Percentiles rank a stretch among this genome's conserved stretches.
These are phyloP conservation scores for Rhynchomys soricoides DNA, from an alignment of 2,113 vertebrate genomes.

Conservation along the genomic window DNA sequence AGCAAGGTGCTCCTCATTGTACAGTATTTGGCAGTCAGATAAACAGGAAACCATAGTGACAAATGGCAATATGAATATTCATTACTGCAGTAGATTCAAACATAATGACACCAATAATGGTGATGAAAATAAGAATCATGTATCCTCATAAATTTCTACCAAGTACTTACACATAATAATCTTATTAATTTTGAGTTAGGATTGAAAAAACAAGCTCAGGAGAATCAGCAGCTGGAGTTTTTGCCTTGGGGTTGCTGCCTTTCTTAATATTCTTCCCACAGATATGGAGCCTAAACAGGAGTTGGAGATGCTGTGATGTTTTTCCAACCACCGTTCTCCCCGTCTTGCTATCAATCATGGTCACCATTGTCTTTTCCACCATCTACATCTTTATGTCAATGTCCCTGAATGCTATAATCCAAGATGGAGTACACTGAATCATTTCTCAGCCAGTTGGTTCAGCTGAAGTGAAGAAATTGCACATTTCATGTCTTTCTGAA, in stretches of 20 bases:
- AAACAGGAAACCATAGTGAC: neutral
- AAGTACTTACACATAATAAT: neutral
- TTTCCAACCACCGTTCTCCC: neutral
- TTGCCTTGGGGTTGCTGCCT: neutral
- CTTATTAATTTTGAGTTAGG: slow-evolving; percentile 38
- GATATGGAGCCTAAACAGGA: neutral
- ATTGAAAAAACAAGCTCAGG: neutral
- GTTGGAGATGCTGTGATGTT: neutral
- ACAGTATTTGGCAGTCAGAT: neutral
- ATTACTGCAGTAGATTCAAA: neutral
- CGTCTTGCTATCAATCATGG: neutral
- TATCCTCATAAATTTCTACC: neutral
- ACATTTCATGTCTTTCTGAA: neutral
- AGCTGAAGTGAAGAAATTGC: neutral
- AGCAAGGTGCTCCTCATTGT: neutral
- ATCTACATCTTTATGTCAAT: neutral
- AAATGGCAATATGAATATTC: slow-evolving; percentile 51
- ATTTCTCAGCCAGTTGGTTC: no score
- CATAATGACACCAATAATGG: neutral
- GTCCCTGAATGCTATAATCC: neutral
- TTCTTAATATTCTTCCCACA: neutral
- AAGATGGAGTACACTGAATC: neutral
- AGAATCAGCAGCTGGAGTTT: neutral
- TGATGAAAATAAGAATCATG: slow-evolving; percentile 39
- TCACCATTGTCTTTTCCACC: neutral